phyloP scores from a whole-genome alignment of 2,113 vertebrate species.

The Cranoglanis bouderius region DNA sequence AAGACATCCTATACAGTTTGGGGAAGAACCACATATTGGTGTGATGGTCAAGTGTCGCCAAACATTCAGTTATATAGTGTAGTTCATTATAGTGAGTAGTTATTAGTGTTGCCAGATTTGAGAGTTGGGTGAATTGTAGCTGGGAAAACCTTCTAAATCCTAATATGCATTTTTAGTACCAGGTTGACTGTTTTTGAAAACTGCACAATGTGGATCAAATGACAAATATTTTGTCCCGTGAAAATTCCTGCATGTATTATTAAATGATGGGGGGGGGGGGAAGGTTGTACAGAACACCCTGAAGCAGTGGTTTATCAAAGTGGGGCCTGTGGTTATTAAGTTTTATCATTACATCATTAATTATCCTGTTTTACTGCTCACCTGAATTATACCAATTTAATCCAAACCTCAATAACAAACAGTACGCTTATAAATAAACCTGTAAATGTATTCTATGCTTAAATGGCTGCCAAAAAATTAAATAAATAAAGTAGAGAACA shows the following conservation, averaged over 20 bases:
- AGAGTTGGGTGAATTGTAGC: neutral
- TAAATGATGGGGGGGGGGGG: neutral
- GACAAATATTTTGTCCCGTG: neutral
- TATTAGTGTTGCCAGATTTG: neutral
- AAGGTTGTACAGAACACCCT: neutral
- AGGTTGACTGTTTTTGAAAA: neutral
- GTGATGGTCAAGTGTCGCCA: no score
- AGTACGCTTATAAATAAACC: neutral
- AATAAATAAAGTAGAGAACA: neutral
- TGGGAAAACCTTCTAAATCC: neutral
- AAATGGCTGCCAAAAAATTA: neutral
- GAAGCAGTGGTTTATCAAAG: neutral
- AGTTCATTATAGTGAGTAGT: neutral
- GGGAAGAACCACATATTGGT: no score
- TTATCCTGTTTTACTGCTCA: neutral
- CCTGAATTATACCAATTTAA: neutral
- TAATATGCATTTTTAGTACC: neutral
- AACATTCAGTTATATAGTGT: neutral
- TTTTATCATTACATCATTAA: neutral
- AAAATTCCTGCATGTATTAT: neutral
- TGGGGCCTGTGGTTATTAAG: neutral
- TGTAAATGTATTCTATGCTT: neutral
- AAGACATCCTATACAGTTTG: no score
- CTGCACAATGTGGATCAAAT: neutral
- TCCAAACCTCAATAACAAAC: neutral